A percentile compares a stretch with the other conserved stretches of the same genome.
phyloP scores from a whole-genome alignment of 2,888 invertebrate genomes.

The Andrena flavipes region DNA sequence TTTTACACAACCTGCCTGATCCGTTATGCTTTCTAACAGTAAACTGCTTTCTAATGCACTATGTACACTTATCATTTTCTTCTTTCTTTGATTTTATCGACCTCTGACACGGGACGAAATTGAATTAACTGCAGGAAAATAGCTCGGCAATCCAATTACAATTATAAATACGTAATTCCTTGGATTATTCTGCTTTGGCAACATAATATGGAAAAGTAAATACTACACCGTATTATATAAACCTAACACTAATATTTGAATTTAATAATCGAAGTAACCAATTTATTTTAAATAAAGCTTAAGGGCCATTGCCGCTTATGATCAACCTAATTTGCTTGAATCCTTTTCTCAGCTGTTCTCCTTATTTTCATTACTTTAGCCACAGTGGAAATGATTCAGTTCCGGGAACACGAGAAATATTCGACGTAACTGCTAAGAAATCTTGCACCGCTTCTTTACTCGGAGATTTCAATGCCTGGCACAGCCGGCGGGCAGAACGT shows the following conservation, averaged over 20 bases:
- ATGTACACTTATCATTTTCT: constrained; percentile 14
- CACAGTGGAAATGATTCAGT: neutral
- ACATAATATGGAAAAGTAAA: too few relatives aligned
- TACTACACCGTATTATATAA: too few relatives aligned
- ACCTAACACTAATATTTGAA: too few relatives aligned
- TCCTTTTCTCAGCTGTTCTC: neutral
- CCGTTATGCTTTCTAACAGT: constrained; percentile 59
- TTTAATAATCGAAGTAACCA: too few relatives aligned
- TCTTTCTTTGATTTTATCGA: neutral
- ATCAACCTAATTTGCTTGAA: too few relatives aligned
- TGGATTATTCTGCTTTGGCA: too few relatives aligned
- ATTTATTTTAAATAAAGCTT: too few relatives aligned
- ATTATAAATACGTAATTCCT: neutral
- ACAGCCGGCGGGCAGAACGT: constrained; percentile 32
- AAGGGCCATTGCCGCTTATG: too few relatives aligned
- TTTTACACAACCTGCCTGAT: constrained; percentile 15
- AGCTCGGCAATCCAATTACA: neutral
- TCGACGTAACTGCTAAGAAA: constrained; percentile 9
- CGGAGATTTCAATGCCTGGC: constrained; percentile 56
- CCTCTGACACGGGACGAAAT: neutral
- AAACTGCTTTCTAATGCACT: constrained; percentile 45
- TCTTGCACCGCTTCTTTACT: neutral
- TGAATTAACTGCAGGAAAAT: neutral
- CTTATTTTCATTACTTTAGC: neutral
- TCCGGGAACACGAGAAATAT: constrained; percentile 17